A percentile compares a stretch with the other conserved stretches of the same genome.
Evolutionary conservation across 1,140 invertebrate genomes (phyloP).

Genomic region (Bathynomus jamesi): DNA sequence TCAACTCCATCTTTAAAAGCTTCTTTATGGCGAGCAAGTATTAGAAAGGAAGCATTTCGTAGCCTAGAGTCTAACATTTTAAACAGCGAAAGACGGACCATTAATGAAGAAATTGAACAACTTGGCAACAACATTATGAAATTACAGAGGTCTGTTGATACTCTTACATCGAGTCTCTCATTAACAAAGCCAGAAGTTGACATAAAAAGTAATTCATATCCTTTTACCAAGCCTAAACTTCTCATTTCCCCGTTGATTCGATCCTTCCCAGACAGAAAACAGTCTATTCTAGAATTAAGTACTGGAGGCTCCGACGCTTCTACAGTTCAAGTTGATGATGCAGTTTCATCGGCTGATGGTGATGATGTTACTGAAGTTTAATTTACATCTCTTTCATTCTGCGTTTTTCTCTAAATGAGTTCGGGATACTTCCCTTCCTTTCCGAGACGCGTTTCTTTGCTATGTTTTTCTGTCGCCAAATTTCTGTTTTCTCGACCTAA

Average conservation of each 20-base stretch:
- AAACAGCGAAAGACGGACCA: not conserved
- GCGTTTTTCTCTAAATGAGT: too few relatives aligned
- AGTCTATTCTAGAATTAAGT: not conserved
- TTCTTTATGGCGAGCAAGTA: not conserved
- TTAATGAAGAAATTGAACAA: not conserved
- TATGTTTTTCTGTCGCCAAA: too few relatives aligned
- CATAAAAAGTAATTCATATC: not conserved
- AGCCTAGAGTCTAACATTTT: not conserved
- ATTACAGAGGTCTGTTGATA: not conserved
- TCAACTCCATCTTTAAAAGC: not conserved
- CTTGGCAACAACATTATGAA: not conserved
- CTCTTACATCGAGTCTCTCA: not conserved
- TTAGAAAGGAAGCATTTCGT: not conserved
- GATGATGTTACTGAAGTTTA: too few relatives aligned
- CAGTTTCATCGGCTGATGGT: too few relatives aligned
- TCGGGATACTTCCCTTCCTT: too few relatives aligned
- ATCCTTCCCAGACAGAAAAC: not conserved
- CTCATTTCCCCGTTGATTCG: not conserved
- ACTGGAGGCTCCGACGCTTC: too few relatives aligned
- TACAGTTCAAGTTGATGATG: too few relatives aligned
- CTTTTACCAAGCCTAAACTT: not conserved
- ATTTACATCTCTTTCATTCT: too few relatives aligned
- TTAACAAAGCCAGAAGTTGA: not conserved
- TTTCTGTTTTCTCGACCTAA: too few relatives aligned
- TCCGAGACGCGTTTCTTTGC: too few relatives aligned